phyloP scores from a whole-genome alignment of 1,140 invertebrate genomes.

The Lepidurus apus region DNA sequence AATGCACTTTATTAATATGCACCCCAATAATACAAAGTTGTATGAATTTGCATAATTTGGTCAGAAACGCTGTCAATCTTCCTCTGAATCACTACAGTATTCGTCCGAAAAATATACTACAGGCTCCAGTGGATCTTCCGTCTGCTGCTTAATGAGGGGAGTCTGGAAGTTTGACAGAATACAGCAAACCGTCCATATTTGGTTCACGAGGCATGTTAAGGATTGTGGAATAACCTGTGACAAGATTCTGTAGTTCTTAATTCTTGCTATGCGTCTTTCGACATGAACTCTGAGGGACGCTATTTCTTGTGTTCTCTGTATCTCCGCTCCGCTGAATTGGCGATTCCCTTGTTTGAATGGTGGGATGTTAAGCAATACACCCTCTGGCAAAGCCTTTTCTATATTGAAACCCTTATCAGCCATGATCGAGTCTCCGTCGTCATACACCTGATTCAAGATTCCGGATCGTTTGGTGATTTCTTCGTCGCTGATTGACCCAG shows the following conservation, averaged over 20 bases:
- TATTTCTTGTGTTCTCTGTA: conserved; percentile 25
- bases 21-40: background rate
- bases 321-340: background rate
- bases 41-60: background rate
- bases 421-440: conserved; percentile 26
- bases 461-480: background rate
- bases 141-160: conserved; percentile 23
- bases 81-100: conserved; percentile 21
- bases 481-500: background rate
- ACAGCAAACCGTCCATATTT: conserved; percentile 25
- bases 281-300: background rate
- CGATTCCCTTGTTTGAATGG: conserved; percentile 23
- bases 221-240: conserved; percentile 25
- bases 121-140: conserved; percentile 1
- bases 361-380: conserved; percentile 20
- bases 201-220: conserved; percentile 22
- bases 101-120: conserved; percentile 26
- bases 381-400: conserved; percentile 6
- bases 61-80: conserved; percentile 23
- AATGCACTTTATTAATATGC: background rate
- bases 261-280: conserved; percentile 24
- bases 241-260: conserved; percentile 19
- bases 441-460: conserved; percentile 25
- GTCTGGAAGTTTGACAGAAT: conserved; percentile 23
- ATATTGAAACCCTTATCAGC: conserved; percentile 27